A percentile compares a stretch with the other conserved stretches of the same genome.
phyloP scores from a whole-genome alignment of 1,140 invertebrate genomes.

The Drosophila prosaltans region DNA sequence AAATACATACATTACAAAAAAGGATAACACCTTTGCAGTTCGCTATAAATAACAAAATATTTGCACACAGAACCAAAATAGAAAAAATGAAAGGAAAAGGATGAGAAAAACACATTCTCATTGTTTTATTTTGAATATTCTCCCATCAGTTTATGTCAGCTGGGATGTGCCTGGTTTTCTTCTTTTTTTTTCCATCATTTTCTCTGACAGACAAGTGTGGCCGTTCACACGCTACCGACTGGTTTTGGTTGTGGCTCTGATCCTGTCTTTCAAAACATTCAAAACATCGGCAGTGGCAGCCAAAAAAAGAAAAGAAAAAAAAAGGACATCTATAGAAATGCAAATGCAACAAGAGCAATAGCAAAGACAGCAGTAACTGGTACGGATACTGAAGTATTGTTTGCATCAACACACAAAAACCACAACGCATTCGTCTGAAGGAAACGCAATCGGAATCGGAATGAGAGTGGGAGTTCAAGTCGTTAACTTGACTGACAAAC shows the following conservation, averaged over 20 bases:
- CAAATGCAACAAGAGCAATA: conserved; percentile 42
- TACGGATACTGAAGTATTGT: conserved; percentile 19
- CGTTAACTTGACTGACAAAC: conserved; percentile 40
- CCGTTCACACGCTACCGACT: conserved; percentile 55
- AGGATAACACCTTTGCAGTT: conserved; percentile 35
- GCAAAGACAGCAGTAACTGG: neutral
- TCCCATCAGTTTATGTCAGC: neutral
- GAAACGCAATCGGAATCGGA: conserved; percentile 2
- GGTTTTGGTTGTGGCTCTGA: conserved; percentile 11
- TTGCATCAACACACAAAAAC: conserved; percentile 31
- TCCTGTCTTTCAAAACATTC: conserved; percentile 16
- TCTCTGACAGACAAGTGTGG: conserved; percentile 49
- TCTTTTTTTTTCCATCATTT: conserved; percentile 23
- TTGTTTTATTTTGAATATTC: neutral
- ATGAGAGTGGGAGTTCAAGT: conserved; percentile 17
- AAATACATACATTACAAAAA: conserved; percentile 31
- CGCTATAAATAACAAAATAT: conserved; percentile 72
- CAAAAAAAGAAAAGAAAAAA: neutral
- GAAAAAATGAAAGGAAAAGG: neutral
- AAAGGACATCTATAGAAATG: conserved; percentile 54
- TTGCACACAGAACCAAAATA: neutral
- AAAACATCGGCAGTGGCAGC: conserved; percentile 37
- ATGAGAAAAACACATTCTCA: neutral
- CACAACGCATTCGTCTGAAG: conserved; percentile 7
- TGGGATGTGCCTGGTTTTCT: neutral